phyloP scores from a whole-genome alignment of 2,888 invertebrate species.

The Nomada goodeniana region DNA sequence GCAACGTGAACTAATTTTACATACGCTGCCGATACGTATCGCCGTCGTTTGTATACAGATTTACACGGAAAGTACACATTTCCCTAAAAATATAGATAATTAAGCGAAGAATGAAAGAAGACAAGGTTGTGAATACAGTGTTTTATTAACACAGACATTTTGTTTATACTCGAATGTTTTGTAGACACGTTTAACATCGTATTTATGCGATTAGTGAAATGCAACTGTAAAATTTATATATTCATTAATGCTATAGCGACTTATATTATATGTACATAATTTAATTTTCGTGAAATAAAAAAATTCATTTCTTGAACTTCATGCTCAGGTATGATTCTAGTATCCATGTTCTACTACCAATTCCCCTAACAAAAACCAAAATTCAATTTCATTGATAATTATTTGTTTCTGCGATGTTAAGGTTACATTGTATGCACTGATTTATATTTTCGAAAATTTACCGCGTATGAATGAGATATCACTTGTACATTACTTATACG shows the following conservation, averaged over 20 bases:
- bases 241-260: too few relatives aligned
- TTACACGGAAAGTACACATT: background rate
- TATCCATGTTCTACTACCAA: too few relatives aligned
- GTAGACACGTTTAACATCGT: too few relatives aligned
- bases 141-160: background rate
- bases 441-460: background rate
- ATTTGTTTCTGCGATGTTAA: too few relatives aligned
- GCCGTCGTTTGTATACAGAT: background rate
- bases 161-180: background rate
- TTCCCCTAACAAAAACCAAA: background rate
- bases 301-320: too few relatives aligned
- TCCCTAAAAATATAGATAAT: background rate
- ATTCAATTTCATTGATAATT: background rate
- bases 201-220: too few relatives aligned
- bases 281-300: too few relatives aligned
- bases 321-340: too few relatives aligned
- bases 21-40: constrained; percentile 1
- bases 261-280: too few relatives aligned
- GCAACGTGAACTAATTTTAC: constrained; percentile 15
- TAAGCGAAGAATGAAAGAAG: too few relatives aligned
- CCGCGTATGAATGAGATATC: background rate
- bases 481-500: background rate
- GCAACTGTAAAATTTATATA: too few relatives aligned
- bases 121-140: background rate
- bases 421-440: background rate